Conservation (phyloP, 2,797 vertebrate species). For the Ptychobarbus kaznakovi region DNA sequence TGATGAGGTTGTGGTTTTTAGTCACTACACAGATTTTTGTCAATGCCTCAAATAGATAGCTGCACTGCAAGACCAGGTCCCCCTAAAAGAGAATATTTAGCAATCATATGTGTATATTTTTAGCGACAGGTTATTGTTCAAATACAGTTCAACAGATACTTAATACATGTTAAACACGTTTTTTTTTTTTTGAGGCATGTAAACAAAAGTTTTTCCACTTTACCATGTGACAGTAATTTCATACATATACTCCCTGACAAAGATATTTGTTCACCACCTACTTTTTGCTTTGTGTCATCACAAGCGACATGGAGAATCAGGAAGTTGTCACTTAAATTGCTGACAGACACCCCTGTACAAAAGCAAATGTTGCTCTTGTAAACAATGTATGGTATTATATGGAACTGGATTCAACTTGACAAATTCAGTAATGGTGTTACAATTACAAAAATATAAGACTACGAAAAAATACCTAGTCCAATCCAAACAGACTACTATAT, state of each 20-base stretch:
- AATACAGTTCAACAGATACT: background rate
- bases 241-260: background rate
- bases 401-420: background rate
- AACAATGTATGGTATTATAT: background rate
- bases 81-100: conserved; percentile 71
- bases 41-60: conserved; percentile 85
- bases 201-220: background rate
- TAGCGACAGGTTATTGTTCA: background rate
- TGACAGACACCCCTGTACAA: conserved; percentile 87
- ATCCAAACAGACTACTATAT: background rate
- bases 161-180: background rate
- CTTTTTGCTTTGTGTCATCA: conserved; percentile 89
- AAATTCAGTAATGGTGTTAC: background rate
- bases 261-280: conserved; percentile 59
- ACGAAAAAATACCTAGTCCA: background rate
- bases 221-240: background rate
- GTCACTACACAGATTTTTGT: conserved; percentile 85
- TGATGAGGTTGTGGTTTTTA: conserved; percentile 79
- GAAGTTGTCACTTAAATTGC: conserved; percentile 88
- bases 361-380: background rate
- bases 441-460: background rate
- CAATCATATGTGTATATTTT: background rate
- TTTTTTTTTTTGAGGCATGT: background rate
- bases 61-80: conserved; percentile 89
- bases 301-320: conserved; percentile 88